Base-by-base conservation (phyloP, 2,797 vertebrate genomes). In the Adrianichthys oophorus region DNA sequence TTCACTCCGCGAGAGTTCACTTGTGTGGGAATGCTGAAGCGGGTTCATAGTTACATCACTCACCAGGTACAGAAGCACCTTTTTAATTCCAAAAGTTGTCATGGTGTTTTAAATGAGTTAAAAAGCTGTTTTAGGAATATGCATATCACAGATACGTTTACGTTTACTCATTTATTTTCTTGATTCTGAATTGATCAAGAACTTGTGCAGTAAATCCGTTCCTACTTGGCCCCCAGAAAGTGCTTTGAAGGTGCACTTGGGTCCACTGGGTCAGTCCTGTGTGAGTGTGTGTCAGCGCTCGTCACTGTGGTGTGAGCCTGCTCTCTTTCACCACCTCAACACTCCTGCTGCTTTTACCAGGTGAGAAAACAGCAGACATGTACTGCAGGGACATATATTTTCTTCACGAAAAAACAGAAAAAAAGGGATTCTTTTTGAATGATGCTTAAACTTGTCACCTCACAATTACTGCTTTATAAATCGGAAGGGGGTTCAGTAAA, bases 21-120 rank as follows among this genome's bases (percentile, higher is more conserved):
- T 8, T 88, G 86, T 56, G 77, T 81, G 26, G 91, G 86, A 57
- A 91, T 92, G 90, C 64, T 92, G 79, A 82, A 92, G 70, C 75
- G 89, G 52, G 72, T 92, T 47, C 64, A 56, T 15, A 60, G 61
- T 65, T 92, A 91, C 44, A 72, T 90, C 77, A 79, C 67, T 49
- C 83, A 90, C 50, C 89, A 92, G 91, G 91, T 92, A 79, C 41
- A 56, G 21, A 60, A 29, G 29, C 23, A 3, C 8, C 26, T 16
- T 45, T 32, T 23, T 24, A 16, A 3, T 37, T 37, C 46, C 4
- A 19, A 56, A 42, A 48, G 19, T 2, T 12, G 2, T 18, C 1
- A 29, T 26, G 7, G 5, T 26, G 26, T 26, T 26, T 26, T 26
- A 26, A 26, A 26, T 26, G 1, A 26, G 26, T 7, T 26, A 26